phyloP scores from a whole-genome alignment of 2,797 vertebrate species.

The Triplophysa bombifrons region DNA sequence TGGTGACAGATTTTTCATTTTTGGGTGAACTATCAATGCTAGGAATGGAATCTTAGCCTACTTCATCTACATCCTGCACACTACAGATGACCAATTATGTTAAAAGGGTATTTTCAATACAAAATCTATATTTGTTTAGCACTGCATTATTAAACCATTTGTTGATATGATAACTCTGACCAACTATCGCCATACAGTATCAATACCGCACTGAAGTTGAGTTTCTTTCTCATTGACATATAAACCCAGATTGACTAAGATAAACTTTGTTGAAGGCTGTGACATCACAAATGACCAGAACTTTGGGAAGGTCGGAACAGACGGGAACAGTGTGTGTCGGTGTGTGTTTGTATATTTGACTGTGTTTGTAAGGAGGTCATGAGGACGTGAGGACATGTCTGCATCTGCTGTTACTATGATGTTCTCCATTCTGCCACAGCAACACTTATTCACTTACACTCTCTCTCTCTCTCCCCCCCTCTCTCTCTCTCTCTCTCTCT shows the following conservation, averaged over 20 bases:
- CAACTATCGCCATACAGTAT: too few relatives aligned
- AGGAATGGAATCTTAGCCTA: too few relatives aligned
- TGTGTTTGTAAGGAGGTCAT: constrained; percentile 19
- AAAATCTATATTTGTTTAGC: too few relatives aligned
- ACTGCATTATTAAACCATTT: too few relatives aligned
- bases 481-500: background rate
- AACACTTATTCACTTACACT: background rate
- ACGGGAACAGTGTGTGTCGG: constrained; percentile 29
- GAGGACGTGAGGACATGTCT: constrained; percentile 22
- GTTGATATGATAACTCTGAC: too few relatives aligned
- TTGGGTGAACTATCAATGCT: too few relatives aligned
- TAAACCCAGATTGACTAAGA: constrained; percentile 7
- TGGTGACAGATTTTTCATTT: too few relatives aligned
- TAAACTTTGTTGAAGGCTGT: constrained; percentile 12
- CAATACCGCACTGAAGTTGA: too few relatives aligned
- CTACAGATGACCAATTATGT: too few relatives aligned
- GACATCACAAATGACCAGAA: constrained; percentile 39
- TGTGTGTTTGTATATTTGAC: constrained; percentile 7
- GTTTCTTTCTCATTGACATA: too few relatives aligned
- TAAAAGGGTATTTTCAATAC: too few relatives aligned
- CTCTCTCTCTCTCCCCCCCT: background rate
- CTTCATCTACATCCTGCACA: too few relatives aligned
- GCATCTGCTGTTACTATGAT: constrained; percentile 8
- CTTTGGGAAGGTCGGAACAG: constrained; percentile 25
- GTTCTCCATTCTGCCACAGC: constrained; percentile 19